phyloP scores from a whole-genome alignment of 2,888 invertebrate species.

The Dolichopus griseipennis region DNA sequence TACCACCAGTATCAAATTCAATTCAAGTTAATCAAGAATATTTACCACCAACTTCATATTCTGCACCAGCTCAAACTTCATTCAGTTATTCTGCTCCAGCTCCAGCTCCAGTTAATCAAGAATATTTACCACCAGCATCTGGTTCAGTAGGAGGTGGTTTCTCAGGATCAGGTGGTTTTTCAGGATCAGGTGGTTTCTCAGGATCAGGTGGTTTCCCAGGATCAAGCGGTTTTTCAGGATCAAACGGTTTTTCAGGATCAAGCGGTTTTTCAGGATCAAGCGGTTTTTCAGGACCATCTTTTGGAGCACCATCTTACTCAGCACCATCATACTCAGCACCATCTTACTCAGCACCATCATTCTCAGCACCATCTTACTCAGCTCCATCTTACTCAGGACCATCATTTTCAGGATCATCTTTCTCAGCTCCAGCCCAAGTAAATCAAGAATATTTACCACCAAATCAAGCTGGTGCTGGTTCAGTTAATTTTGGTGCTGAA shows the following conservation, averaged over 20 bases:
- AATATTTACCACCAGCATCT: conserved; percentile 14
- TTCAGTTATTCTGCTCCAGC: no score
- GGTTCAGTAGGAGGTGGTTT: neutral
- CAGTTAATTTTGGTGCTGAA: conserved; percentile 10
- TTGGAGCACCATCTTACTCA: neutral
- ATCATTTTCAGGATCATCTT: neutral
- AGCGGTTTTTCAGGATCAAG: no score
- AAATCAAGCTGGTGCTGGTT: neutral
- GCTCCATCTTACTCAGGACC: neutral
- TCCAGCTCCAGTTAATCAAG: neutral
- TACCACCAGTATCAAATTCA: conserved; percentile 29
- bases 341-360: no score
- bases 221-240: no score
- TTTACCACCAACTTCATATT: no score
- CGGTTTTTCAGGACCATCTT: no score
- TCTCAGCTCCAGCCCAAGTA: neutral
- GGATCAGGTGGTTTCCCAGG: neutral
- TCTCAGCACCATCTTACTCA: neutral
- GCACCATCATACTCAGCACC: neutral
- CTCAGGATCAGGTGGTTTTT: no score
- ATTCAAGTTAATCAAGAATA: conserved; percentile 10
- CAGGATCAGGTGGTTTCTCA: neutral
- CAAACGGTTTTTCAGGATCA: no score
- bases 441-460: conserved; percentile 2
- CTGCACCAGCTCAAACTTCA: no score